Conservation (phyloP, 1,140 invertebrate species). For the Scaptomyza graminum region DNA sequence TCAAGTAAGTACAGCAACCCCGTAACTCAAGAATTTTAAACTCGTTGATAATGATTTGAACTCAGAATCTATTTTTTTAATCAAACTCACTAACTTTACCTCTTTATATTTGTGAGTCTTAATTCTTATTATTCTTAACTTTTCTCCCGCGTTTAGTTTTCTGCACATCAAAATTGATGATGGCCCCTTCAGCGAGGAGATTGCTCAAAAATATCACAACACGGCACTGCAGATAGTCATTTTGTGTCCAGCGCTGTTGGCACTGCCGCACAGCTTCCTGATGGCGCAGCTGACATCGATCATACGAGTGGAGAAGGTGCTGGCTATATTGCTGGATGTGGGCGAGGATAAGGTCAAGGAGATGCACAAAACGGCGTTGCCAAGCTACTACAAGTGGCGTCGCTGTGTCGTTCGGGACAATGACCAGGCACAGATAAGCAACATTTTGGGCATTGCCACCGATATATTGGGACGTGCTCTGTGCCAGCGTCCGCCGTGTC, state of each 20-base stretch:
- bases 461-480: constrained; percentile 88
- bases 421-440: constrained; percentile 91
- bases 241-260: constrained; percentile 89
- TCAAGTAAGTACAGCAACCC: constrained; percentile 86
- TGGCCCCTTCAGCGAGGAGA: constrained; percentile 85
- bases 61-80: no score
- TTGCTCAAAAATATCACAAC: constrained; percentile 86
- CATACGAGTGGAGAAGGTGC: constrained; percentile 88
- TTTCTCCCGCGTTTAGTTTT: constrained; percentile 85
- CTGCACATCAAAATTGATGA: constrained; percentile 90
- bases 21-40: not conserved
- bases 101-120: no score
- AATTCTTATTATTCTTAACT: no score
- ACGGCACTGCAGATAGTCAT: constrained; percentile 91
- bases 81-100: no score
- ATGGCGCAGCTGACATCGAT: constrained; percentile 86
- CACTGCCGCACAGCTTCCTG: constrained; percentile 86
- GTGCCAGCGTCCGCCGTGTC: constrained; percentile 86
- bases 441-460: constrained; percentile 90
- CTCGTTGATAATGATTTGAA: no score
- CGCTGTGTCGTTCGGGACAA: constrained; percentile 90
- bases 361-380: constrained; percentile 87
- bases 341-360: constrained; percentile 87
- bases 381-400: constrained; percentile 90
- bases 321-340: constrained; percentile 92